phyloP scores from a whole-genome alignment of 2,888 invertebrate genomes.

The Sisyra nigra region DNA sequence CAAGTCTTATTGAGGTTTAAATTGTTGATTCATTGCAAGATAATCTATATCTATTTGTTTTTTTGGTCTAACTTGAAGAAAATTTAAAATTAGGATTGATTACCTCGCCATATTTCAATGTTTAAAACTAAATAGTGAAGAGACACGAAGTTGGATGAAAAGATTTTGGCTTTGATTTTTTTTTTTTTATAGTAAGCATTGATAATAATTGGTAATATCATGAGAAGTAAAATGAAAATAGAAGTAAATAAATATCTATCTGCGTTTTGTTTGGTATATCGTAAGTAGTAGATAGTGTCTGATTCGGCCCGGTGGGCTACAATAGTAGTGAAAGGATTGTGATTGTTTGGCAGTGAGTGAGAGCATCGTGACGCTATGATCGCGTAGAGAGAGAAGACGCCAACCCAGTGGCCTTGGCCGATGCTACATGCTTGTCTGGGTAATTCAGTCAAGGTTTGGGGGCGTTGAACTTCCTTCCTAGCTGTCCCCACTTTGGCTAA shows the following conservation, averaged over 20 bases:
- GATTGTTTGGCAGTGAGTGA: conserved; percentile 11
- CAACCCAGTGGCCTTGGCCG: conserved; percentile 47
- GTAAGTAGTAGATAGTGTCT: background rate
- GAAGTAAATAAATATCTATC: background rate
- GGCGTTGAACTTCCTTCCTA: conserved; percentile 54
- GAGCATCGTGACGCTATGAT: conserved; percentile 21
- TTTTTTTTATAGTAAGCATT: too few relatives aligned
- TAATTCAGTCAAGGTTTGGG: conserved; percentile 77
- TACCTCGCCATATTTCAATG: too few relatives aligned
- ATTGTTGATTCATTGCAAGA: too few relatives aligned
- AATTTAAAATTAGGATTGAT: too few relatives aligned
- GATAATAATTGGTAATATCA: too few relatives aligned
- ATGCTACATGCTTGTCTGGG: conserved; percentile 35
- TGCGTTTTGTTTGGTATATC: background rate
- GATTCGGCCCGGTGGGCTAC: conserved; percentile 1
- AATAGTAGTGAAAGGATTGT: conserved; percentile 7
- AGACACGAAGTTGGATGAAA: too few relatives aligned
- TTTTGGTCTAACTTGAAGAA: too few relatives aligned
- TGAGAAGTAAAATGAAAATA: background rate
- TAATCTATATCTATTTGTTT: too few relatives aligned
- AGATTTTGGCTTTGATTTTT: too few relatives aligned
- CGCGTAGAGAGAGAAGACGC: conserved; percentile 26
- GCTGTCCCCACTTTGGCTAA: conserved; percentile 20
- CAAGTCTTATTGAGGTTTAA: too few relatives aligned
- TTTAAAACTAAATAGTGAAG: too few relatives aligned